Evolutionary conservation across 2,888 invertebrate genomes (phyloP).

Genomic region (Apoda limacodes): DNA sequence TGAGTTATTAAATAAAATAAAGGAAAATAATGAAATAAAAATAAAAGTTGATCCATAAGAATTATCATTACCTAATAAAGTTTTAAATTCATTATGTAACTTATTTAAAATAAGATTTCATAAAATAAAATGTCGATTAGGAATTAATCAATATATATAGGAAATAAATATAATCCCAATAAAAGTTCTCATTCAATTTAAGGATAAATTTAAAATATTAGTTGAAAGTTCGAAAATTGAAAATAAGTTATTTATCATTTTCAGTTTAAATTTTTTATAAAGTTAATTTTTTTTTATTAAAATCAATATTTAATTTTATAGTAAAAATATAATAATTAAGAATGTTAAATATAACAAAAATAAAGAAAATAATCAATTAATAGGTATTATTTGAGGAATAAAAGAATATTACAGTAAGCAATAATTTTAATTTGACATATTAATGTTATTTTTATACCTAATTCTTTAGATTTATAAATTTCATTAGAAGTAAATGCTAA

Average conservation of each 20-base stretch:
- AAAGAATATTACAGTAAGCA: slow-evolving; percentile 70
- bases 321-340: slow-evolving; percentile 61
- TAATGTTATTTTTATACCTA: slow-evolving; percentile 64
- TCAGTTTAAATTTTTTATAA: slow-evolving; percentile 48
- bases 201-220: slow-evolving; percentile 54
- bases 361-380: slow-evolving; percentile 65
- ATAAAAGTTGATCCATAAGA: slow-evolving; percentile 63
- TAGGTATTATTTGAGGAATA: slow-evolving; percentile 77
- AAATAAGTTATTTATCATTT: slow-evolving; percentile 77
- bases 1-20: slow-evolving; percentile 76
- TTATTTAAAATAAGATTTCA: slow-evolving; percentile 57
- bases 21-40: slow-evolving; percentile 68
- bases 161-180: slow-evolving; percentile 64
- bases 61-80: slow-evolving; percentile 51
- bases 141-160: slow-evolving; percentile 63
- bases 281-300: slow-evolving; percentile 28
- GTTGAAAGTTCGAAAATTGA: slow-evolving; percentile 75
- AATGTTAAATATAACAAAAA: slow-evolving; percentile 59
- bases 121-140: slow-evolving; percentile 58
- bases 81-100: slow-evolving; percentile 71
- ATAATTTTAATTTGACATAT: slow-evolving; percentile 77
- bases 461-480: no score
- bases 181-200: slow-evolving; percentile 73
- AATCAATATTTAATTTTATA: slow-evolving; percentile 30
- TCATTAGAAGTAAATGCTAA: slow-evolving; percentile 74